Percentiles rank a stretch among this genome's conserved stretches.
phyloP scores from a whole-genome alignment of 1,140 invertebrate genomes.

The Orius insidiosus region DNA sequence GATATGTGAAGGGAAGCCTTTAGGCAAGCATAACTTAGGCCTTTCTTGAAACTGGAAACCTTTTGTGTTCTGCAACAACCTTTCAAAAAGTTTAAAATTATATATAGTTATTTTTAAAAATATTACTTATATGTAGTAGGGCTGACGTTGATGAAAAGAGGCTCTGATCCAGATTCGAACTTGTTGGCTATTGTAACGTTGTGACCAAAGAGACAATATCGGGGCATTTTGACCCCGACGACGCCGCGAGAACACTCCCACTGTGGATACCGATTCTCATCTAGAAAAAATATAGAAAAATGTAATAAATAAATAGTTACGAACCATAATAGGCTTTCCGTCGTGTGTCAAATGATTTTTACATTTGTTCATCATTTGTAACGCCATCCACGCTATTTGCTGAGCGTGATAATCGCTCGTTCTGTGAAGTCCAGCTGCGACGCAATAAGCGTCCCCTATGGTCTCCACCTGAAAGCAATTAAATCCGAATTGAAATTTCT shows the following conservation, averaged over 20 bases:
- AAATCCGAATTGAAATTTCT: too few relatives aligned
- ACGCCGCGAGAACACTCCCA: constrained; percentile 76
- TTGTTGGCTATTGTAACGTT: constrained; percentile 89
- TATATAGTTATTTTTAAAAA: background rate
- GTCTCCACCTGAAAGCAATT: constrained; percentile 38
- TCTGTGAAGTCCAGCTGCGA: constrained; percentile 67
- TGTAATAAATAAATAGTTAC: background rate
- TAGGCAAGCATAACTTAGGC: constrained; percentile 58
- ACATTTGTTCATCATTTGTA: constrained; percentile 81
- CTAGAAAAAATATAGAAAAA: constrained; percentile 32
- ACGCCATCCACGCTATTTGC: constrained; percentile 88
- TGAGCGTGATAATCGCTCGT: constrained; percentile 70
- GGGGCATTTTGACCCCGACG: constrained; percentile 78
- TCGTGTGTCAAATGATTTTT: constrained; percentile 72
- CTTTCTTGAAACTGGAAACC: constrained; percentile 58
- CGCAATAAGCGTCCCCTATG: constrained; percentile 87
- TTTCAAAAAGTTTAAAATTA: constrained; percentile 22
- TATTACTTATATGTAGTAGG: constrained; percentile 82
- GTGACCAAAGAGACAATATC: constrained; percentile 81
- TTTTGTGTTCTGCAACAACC: constrained; percentile 43
- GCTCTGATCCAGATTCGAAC: constrained; percentile 84
- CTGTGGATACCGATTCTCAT: constrained; percentile 90
- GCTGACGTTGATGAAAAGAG: constrained; percentile 76
- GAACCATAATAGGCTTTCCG: constrained; percentile 75
- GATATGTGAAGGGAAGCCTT: constrained; percentile 61